phyloP scores from a whole-genome alignment of 2,888 invertebrate species.

The Hydrotaea cyrtoneurina region DNA sequence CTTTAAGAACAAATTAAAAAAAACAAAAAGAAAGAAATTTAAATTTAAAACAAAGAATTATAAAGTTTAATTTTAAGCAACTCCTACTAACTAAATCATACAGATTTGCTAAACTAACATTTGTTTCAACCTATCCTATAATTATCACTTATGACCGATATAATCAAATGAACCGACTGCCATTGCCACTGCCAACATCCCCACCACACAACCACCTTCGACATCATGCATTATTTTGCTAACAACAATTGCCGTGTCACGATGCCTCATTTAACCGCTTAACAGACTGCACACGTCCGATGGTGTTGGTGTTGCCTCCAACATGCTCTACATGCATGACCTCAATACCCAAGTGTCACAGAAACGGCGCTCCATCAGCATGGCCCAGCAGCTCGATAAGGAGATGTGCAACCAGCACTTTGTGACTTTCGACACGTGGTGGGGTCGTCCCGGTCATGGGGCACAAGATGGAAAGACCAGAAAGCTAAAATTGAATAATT shows the following conservation, averaged over 20 bases:
- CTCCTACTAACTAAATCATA: constrained; percentile 24
- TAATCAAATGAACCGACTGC: not conserved
- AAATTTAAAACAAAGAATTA: constrained; percentile 42
- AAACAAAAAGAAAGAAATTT: not conserved
- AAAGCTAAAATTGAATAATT: constrained; percentile 80
- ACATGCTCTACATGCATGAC: constrained; percentile 82
- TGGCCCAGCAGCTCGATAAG: constrained; percentile 82
- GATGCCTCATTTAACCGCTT: not conserved
- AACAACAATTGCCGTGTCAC: constrained; percentile 32
- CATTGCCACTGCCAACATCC: constrained; percentile 10
- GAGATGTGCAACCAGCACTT: constrained; percentile 87
- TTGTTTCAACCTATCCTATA: constrained; percentile 21
- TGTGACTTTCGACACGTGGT: constrained; percentile 88
- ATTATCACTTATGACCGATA: not conserved
- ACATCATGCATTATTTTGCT: not conserved
- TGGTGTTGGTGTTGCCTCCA: constrained; percentile 74
- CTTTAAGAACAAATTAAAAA: not conserved
- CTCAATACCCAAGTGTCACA: constrained; percentile 82
- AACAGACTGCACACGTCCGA: constrained; percentile 52
- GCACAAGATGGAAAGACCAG: constrained; percentile 77
- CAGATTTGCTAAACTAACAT: constrained; percentile 30
- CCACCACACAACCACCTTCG: constrained; percentile 35
- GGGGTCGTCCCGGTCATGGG: constrained; percentile 89
- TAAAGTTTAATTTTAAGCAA: constrained; percentile 41
- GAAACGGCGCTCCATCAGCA: constrained; percentile 80